Evolutionary conservation across 2,113 vertebrate species (phyloP).

Genomic region (Lutjanus erythropterus): DNA sequence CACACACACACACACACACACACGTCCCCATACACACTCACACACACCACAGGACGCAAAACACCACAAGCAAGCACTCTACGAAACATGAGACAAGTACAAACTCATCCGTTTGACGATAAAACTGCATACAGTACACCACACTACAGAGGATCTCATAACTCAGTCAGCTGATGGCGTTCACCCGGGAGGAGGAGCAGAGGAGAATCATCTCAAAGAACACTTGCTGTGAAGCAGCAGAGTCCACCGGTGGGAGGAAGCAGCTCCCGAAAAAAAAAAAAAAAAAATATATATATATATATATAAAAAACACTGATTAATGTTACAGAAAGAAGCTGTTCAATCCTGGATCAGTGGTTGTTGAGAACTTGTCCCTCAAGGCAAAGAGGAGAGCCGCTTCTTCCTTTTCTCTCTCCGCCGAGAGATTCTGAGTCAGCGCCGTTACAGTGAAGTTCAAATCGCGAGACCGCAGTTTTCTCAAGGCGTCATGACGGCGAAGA

Average conservation of each 20-base stretch:
- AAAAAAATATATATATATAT: no score
- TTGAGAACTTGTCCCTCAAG: slow-evolving; percentile 58
- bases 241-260: slow-evolving; percentile 42
- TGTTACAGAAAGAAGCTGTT: slow-evolving; percentile 37
- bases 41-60: slow-evolving; percentile 29
- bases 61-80: slow-evolving; percentile 37
- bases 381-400: slow-evolving; percentile 35
- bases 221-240: slow-evolving; percentile 54
- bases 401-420: not conserved
- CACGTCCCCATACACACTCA: slow-evolving; percentile 18
- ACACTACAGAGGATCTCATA: slow-evolving; percentile 38
- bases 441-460: slow-evolving; percentile 37
- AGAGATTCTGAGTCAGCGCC: slow-evolving; percentile 37
- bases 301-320: slow-evolving; percentile 55
- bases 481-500: slow-evolving; percentile 53
- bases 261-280: slow-evolving; percentile 33
- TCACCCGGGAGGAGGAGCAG: slow-evolving; percentile 15
- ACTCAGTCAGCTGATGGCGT: slow-evolving; percentile 40
- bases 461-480: slow-evolving; percentile 55
- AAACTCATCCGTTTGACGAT: slow-evolving; percentile 47
- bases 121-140: slow-evolving; percentile 72
- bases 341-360: slow-evolving; percentile 48
- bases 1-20: not conserved
- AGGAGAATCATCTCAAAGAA: slow-evolving; percentile 48
- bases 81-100: slow-evolving; percentile 55